Evolutionary conservation across 2,888 invertebrate species (phyloP).

Genomic region (Cryptosula pallasiana): DNA sequence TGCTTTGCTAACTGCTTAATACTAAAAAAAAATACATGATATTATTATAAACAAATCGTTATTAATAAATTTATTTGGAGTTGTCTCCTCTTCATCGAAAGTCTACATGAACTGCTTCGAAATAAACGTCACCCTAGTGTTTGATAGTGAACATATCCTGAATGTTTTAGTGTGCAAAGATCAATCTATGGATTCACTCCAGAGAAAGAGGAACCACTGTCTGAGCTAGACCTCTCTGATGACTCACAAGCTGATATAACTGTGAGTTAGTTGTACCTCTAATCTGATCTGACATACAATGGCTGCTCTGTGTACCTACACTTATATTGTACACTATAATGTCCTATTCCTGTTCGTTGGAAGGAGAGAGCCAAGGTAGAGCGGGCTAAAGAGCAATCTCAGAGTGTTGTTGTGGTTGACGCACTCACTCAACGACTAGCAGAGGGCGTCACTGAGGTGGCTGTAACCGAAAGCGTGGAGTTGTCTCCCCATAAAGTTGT

Average conservation of each 20-base stretch:
- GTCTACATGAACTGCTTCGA: no score
- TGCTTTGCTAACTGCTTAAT: no score
- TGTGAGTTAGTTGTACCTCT: background rate
- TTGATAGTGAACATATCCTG: no score
- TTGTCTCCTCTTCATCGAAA: background rate
- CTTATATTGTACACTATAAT: background rate
- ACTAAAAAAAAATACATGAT: no score
- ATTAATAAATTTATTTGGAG: background rate
- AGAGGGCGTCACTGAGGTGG: conserved; percentile 33
- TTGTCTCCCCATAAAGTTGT: conserved; percentile 38
- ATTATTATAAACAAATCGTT: no score
- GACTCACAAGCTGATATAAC: conserved; percentile 7
- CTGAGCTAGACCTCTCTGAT: conserved; percentile 5
- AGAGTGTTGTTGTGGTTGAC: conserved; percentile 25
- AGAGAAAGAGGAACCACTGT: background rate
- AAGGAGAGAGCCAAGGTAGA: background rate
- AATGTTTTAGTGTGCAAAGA: background rate
- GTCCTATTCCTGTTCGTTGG: background rate
- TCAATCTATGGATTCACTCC: conserved; percentile 15
- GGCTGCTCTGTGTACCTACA: background rate
- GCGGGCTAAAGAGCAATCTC: background rate
- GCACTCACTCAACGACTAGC: conserved; percentile 24
- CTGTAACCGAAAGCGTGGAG: conserved; percentile 35
- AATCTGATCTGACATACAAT: background rate
- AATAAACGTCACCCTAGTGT: no score